Base-by-base conservation (phyloP, 2,797 vertebrate species). In the Peromyscus aztecus region DNA sequence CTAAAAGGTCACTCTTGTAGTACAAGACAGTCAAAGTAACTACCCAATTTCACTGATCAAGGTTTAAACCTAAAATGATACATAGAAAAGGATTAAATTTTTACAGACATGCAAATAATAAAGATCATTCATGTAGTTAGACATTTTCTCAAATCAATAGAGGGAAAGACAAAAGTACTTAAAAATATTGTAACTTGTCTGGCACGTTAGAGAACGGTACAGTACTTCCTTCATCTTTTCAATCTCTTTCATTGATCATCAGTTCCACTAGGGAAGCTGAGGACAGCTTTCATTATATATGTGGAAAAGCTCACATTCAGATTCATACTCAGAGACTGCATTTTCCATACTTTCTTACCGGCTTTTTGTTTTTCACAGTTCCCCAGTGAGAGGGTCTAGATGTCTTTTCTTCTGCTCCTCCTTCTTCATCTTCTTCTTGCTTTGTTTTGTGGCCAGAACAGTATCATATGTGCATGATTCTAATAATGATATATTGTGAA, bases 1-100 rank as follows among this genome's bases (percentile, higher is more conserved):
- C 27, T 16, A 31, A 94, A 93, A 96, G 37, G 40, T 96, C 89
- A 94, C 34, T 65, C n/a, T 34, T 94, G 85, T 37, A 71, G 86
- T 84, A 78, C 34, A 82, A 46, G 93, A 43, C 3, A 92, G 34
- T 92, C 61, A 91, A 67, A 73, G n/a, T 84, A 91, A 57, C 14
- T 43, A 77, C 2, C 7, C 14, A 83, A 17, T 93, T 84, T 89
- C 55, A 87, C 5, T 63, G 43, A 6, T 59, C 21, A 52, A 92
- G 24, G 17, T 69, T 57, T 94, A 81, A 92, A 92, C 2, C 1
- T 34, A 10, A 94, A 94, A 88, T 43, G 3, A 84, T 31, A 80
- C 23, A 49, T 34, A 31, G 21, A 71, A 76, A 87, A 82, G 4
- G 92, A 3, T 92, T 80, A 97, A 82, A 83, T 46, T 59, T 75